Base-by-base conservation (phyloP, 2,113 vertebrate genomes). In the Lanius ludovicianus region DNA sequence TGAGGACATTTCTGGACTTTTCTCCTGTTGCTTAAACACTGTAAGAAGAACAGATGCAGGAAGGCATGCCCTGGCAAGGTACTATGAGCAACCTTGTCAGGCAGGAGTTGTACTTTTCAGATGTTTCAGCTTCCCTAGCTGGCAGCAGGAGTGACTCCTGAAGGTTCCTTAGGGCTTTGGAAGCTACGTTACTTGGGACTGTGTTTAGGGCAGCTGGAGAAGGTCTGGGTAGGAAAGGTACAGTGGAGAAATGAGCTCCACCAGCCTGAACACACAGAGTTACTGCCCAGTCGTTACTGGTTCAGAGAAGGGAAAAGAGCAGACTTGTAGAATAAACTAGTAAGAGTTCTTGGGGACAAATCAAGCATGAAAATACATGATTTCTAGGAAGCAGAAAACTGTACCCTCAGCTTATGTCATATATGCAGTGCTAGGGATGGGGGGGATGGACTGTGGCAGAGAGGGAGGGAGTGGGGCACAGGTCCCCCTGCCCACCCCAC, bases 11-110 rank as follows among this genome's bases (percentile, higher is more conserved):
- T 23, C 33, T 44, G 44, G 50, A 44, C 49, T 84, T 80, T 84
- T 41, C 46, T 84, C 13, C 37, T 55, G 22, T 77, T 86, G 22
- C 60, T 81, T 62, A 59, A 70, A 47, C 24, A n/a, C 17, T 52
- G 33, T 31, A 6, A 15, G 59, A 85, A 57, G 57, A 69, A 84
- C 73, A 37, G 27, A 6, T 31, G 41, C 22, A 62, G 25, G 16
- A 30, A 53, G 30, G 9, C 21, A 50, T 27, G n/a, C 73, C 27
- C 10, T 69, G 42, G 39, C 7, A 39, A 78, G 74, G 33, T 75
- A 17, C 17, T 1, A 1, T 0, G 0, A 14, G 24, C 11, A 39
- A 8, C 23, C 69, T 63, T 49, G 12, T 35, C 10, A 30, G 42
- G 19, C 52, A 60, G 30, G 50, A 30, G 11, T 21, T 20, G 15